A percentile compares a stretch with the other conserved stretches of the same genome.
These are phyloP conservation scores for Alviniconcha marisindica DNA, from an alignment of 1,140 invertebrate genomes.

Conservation along the genomic window DNA sequence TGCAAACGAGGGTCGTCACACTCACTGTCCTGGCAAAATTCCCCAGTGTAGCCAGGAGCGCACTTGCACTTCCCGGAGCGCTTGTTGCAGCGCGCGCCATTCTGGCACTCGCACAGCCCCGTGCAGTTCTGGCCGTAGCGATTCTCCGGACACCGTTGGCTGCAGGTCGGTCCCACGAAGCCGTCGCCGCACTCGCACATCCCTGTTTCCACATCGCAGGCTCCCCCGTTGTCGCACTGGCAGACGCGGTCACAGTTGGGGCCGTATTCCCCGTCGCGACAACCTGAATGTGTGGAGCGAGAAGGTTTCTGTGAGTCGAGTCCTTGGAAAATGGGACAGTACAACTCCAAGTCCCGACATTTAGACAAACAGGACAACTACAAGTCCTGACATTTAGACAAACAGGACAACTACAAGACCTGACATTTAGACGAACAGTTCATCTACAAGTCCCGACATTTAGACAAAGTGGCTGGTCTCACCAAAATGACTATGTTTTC, in stretches of 20 bases:
- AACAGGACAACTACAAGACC: too few species aligned
- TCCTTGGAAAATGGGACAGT: too few species aligned
- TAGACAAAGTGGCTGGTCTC: too few species aligned
- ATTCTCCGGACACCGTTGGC: constrained; percentile 58
- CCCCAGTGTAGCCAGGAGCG: constrained; percentile 86
- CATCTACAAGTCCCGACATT: too few species aligned
- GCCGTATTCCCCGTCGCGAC: constrained; percentile 61
- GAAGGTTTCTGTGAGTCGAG: neutral
- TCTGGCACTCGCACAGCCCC: constrained; percentile 67
- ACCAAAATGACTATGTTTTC: too few species aligned
- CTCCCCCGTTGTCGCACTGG: constrained; percentile 74
- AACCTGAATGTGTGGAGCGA: constrained; percentile 49
- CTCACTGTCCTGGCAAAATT: constrained; percentile 81
- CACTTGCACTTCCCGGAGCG: constrained; percentile 88
- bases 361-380: too few species aligned
- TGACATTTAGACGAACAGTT: too few species aligned
- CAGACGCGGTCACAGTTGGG: constrained; percentile 66
- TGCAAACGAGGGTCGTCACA: too few species aligned
- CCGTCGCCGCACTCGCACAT: constrained; percentile 61
- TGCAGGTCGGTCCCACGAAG: constrained; percentile 64
- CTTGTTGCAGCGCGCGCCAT: constrained; percentile 77
- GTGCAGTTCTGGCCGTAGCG: constrained; percentile 68
- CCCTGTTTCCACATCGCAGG: constrained; percentile 71
- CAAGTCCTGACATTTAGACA: too few species aligned
- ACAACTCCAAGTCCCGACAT: too few species aligned